phyloP scores from a whole-genome alignment of 2,113 vertebrate genomes.

The Actenoides lindsayi region DNA sequence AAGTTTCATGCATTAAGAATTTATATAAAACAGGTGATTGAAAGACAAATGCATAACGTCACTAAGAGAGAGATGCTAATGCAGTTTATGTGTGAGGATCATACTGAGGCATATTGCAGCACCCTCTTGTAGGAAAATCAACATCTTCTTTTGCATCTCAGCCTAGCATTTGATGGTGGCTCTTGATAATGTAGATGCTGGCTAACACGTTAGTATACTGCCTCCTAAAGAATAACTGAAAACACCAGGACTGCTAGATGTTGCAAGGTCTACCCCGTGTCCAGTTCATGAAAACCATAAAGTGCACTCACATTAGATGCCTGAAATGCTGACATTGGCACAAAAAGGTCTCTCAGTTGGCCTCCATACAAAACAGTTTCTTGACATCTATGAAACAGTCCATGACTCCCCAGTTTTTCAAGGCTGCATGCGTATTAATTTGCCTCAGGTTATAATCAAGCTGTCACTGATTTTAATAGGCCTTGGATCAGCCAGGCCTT shows the following conservation, averaged over 20 bases:
- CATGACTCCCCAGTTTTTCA: background rate
- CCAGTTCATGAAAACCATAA: background rate
- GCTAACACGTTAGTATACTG: background rate
- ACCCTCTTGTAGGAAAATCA: background rate
- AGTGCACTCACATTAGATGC: rapidly evolving
- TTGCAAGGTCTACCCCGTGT: background rate
- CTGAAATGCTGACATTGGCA: background rate
- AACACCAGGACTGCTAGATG: background rate
- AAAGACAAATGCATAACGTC: background rate
- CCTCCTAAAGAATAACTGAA: background rate
- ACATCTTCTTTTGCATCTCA: background rate
- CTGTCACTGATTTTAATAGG: slow-evolving; percentile 38
- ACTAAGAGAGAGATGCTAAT: background rate
- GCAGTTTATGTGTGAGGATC: background rate
- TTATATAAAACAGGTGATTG: background rate
- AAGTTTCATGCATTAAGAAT: background rate
- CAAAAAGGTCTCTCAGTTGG: background rate
- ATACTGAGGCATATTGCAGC: background rate
- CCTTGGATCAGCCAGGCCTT: background rate
- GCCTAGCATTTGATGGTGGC: background rate
- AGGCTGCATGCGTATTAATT: background rate
- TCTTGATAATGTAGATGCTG: background rate
- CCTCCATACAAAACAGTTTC: background rate
- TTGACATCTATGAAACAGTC: background rate
- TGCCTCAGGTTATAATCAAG: slow-evolving; percentile 32